Conservation (phyloP, 2,888 invertebrate genomes). For the Caenorhabditis sulstoni region DNA sequence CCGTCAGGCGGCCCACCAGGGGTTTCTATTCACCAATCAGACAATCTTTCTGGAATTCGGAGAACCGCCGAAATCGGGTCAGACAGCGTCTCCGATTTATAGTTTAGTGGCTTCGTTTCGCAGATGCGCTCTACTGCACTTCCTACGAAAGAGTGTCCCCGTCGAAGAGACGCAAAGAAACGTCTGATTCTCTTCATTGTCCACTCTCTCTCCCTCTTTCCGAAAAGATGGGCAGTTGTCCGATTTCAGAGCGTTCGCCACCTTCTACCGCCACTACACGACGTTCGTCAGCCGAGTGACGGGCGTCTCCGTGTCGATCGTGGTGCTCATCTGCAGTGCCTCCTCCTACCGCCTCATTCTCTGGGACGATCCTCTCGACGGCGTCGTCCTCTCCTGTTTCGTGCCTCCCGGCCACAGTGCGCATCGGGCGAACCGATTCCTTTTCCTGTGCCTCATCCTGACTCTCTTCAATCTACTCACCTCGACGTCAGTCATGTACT, state of each 20-base stretch:
- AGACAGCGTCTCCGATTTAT: no score
- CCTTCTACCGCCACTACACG: conserved; percentile 25
- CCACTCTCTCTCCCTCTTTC: no score
- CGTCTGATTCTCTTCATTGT: neutral
- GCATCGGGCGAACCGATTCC: conserved; percentile 20
- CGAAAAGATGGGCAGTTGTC: no score
- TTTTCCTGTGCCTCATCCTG: conserved; percentile 8
- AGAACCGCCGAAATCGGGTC: no score
- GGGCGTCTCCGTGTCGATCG: neutral
- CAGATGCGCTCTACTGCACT: no score
- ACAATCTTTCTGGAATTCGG: no score
- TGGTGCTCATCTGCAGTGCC: conserved; percentile 14
- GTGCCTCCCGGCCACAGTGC: conserved; percentile 16
- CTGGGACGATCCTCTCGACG: conserved; percentile 31
- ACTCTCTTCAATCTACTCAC: conserved; percentile 29
- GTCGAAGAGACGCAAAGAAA: no score
- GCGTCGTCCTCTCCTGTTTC: conserved; percentile 19
- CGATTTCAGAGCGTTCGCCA: conserved; percentile 33
- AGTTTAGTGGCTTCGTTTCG: no score
- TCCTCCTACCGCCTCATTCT: conserved; percentile 22
- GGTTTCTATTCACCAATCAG: no score
- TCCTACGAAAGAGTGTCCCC: no score
- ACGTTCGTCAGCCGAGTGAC: neutral
- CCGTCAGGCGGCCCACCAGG: no score
- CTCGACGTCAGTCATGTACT: conserved; percentile 31